Evolutionary conservation across 2,888 invertebrate species (phyloP).

Genomic region (Cecidostiba fungosa): DNA sequence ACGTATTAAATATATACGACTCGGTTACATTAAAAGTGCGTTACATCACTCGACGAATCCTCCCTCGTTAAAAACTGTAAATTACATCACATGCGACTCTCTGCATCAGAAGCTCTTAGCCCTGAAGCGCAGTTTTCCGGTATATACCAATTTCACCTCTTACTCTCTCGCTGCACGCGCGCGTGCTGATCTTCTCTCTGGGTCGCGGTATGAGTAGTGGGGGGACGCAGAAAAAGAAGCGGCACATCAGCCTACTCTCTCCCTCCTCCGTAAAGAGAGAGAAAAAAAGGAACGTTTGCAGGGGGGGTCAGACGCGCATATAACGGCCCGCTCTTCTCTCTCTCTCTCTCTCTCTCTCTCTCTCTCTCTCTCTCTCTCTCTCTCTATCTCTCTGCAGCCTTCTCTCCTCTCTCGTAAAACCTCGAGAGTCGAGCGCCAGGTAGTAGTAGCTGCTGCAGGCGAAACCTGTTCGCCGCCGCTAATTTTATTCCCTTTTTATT

Average conservation of each 20-base stretch:
- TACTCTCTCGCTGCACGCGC: neutral
- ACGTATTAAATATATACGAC: too few species aligned
- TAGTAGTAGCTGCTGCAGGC: neutral
- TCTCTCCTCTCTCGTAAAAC: neutral
- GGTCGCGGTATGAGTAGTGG: neutral
- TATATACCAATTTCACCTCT: neutral
- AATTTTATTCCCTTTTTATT: slow-evolving; percentile 60
- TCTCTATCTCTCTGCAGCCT: too few species aligned
- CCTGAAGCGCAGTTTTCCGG: neutral
- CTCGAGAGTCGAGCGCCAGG: neutral
- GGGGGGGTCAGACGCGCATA: slow-evolving; percentile 63
- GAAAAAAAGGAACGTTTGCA: slow-evolving; percentile 49
- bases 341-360: too few species aligned
- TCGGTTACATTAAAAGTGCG: too few species aligned
- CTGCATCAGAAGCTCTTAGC: neutral
- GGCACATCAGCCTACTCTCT: neutral
- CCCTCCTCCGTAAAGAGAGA: neutral
- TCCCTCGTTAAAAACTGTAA: neutral
- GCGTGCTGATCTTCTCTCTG: neutral
- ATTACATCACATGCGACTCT: neutral
- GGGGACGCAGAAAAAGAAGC: slow-evolving; percentile 4
- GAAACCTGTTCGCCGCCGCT: slow-evolving; percentile 55
- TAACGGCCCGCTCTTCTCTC: slow-evolving; percentile 68
- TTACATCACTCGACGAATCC: neutral
- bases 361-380: too few species aligned